These are phyloP conservation scores for Falcunculus frontatus DNA, from an alignment of 2,113 vertebrate genomes.

Conservation along the genomic window DNA sequence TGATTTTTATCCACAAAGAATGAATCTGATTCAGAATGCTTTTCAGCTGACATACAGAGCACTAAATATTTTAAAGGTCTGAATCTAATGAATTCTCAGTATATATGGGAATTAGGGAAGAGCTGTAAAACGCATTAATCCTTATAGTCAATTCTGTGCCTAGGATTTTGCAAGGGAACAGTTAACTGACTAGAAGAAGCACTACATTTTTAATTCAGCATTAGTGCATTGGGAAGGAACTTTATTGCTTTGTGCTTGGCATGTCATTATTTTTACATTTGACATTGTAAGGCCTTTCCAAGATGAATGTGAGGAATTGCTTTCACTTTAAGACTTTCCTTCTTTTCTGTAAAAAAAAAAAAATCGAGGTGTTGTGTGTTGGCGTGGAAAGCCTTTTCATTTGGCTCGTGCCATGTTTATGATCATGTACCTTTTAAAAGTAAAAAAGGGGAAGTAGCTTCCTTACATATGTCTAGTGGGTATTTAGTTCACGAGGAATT, in stretches of 20 bases:
- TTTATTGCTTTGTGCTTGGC: slow-evolving; percentile 91
- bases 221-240: slow-evolving; percentile 80
- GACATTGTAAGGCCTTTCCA: slow-evolving; percentile 91
- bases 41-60: slow-evolving; percentile 85
- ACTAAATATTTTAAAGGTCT: slow-evolving; percentile 83
- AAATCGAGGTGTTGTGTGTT: slow-evolving; percentile 16
- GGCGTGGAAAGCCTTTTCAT: slow-evolving; percentile 47
- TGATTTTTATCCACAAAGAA: slow-evolving; percentile 87
- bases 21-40: slow-evolving; percentile 87
- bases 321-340: slow-evolving; percentile 90
- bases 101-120: slow-evolving; percentile 74
- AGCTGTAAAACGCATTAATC: slow-evolving; percentile 83
- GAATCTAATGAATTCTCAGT: slow-evolving; percentile 78
- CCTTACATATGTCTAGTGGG: slow-evolving; percentile 80
- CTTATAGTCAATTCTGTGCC: slow-evolving; percentile 82
- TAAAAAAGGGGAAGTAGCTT: slow-evolving; percentile 69
- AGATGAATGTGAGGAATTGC: slow-evolving; percentile 98
- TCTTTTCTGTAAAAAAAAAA: slow-evolving; percentile 66
- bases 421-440: slow-evolving; percentile 66
- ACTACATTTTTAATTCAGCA: slow-evolving; percentile 83
- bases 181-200: slow-evolving; percentile 82
- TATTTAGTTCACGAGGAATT: slow-evolving; percentile 69
- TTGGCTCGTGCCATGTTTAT: slow-evolving; percentile 65
- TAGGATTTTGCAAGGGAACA: slow-evolving; percentile 80
- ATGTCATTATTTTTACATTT: slow-evolving; percentile 91